These are phyloP conservation scores for Hafferia zeledoni DNA, from an alignment of 2,797 vertebrate species.

Conservation along the genomic window DNA sequence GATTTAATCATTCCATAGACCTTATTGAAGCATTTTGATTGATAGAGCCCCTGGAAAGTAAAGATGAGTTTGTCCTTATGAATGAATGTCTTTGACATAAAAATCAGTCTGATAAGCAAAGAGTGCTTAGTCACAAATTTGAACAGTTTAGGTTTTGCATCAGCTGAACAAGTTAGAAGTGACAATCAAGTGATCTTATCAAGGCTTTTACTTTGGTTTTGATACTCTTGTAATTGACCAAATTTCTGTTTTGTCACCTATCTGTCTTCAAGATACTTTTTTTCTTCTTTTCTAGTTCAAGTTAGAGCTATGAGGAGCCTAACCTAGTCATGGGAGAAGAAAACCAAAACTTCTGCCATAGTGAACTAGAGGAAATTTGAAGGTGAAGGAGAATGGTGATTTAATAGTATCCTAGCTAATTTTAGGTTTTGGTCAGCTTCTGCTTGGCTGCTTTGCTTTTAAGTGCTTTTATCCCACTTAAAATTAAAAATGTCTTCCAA, in stretches of 20 bases:
- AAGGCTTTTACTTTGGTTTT: neutral
- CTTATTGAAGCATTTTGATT: neutral
- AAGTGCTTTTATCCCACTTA: neutral
- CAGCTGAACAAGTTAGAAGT: neutral
- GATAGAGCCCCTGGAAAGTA: neutral
- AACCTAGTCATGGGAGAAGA: neutral
- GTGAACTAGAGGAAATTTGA: neutral
- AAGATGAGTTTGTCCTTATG: neutral
- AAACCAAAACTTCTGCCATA: neutral
- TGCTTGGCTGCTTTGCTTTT: neutral
- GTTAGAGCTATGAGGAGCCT: neutral
- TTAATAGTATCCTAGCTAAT: neutral
- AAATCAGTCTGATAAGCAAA: neutral
- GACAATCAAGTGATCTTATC: neutral
- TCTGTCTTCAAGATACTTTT: neutral
- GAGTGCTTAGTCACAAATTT: neutral
- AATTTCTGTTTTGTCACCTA: neutral
- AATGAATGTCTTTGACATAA: neutral
- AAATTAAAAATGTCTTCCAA: neutral
- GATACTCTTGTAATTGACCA: neutral
- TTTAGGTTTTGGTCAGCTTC: neutral
- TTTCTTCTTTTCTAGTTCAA: neutral
- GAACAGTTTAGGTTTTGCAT: neutral
- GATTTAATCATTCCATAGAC: neutral
- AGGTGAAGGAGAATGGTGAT: neutral